These are phyloP conservation scores for Podabrus alpinus DNA, from an alignment of 2,888 invertebrate species.

Conservation along the genomic window DNA sequence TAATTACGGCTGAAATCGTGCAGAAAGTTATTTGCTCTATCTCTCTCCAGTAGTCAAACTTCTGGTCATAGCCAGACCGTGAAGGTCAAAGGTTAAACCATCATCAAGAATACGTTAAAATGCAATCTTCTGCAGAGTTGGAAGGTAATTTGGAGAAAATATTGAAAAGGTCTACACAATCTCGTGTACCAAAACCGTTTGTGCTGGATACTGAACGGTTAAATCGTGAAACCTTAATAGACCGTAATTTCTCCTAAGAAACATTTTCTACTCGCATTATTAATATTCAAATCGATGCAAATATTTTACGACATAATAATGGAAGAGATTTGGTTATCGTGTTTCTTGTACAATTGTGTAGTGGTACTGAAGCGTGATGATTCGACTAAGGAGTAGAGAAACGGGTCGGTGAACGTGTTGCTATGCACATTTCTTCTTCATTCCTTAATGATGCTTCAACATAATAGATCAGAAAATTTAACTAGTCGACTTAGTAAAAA, in stretches of 20 bases:
- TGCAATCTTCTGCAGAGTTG: no score
- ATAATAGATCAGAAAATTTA: conserved; percentile 4
- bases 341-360: conserved; percentile 15
- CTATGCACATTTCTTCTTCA: conserved; percentile 31
- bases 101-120: no score
- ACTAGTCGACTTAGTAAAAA: conserved; percentile 2
- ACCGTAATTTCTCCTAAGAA: neutral
- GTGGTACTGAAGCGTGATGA: conserved; percentile 14
- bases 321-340: conserved; percentile 4
- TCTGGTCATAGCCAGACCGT: no score
- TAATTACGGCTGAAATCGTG: no score
- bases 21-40: no score
- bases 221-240: neutral
- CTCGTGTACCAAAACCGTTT: neutral
- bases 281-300: neutral
- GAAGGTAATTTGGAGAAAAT: neutral
- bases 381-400: conserved; percentile 1
- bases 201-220: neutral
- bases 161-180: neutral
- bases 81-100: no score
- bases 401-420: conserved; percentile 35
- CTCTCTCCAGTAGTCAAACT: no score
- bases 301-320: neutral
- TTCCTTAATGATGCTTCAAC: conserved; percentile 4
- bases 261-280: neutral